These are phyloP conservation scores for Eurois occulta DNA, from an alignment of 2,888 invertebrate genomes.

Conservation along the genomic window DNA sequence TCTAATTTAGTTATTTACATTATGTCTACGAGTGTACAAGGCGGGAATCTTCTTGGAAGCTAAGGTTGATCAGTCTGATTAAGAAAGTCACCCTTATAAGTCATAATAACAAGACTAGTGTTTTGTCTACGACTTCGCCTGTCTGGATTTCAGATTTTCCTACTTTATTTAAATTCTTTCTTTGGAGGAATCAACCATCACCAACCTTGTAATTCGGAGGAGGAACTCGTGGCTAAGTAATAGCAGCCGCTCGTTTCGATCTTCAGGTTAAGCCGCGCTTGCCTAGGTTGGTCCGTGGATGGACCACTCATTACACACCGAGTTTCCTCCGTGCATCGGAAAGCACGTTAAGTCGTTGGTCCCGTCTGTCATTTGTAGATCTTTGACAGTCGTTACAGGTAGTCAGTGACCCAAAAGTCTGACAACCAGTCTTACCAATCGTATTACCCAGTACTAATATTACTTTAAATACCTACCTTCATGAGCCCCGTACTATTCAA, in stretches of 20 bases:
- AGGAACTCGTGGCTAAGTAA: not conserved
- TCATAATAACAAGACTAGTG: not conserved
- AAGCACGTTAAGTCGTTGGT: not conserved
- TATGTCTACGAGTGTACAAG: not conserved
- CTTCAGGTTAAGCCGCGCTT: no score
- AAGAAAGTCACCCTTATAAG: conserved; percentile 4
- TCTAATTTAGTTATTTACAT: not conserved
- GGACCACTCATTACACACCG: not conserved
- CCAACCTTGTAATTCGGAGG: not conserved
- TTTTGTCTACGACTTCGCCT: not conserved
- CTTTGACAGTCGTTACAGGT: not conserved
- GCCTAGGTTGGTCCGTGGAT: not conserved
- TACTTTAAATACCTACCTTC: not conserved
- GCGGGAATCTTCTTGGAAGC: conserved; percentile 26
- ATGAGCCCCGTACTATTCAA: not conserved
- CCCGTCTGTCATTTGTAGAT: not conserved
- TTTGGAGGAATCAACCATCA: no score
- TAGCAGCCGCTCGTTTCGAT: no score
- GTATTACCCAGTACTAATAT: not conserved
- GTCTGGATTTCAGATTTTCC: not conserved
- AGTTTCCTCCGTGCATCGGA: not conserved
- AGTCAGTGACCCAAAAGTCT: not conserved
- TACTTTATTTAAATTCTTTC: not conserved
- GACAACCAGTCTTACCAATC: not conserved
- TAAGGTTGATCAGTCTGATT: not conserved